phyloP scores from a whole-genome alignment of 2,797 vertebrate genomes.

The Alectoris magna region DNA sequence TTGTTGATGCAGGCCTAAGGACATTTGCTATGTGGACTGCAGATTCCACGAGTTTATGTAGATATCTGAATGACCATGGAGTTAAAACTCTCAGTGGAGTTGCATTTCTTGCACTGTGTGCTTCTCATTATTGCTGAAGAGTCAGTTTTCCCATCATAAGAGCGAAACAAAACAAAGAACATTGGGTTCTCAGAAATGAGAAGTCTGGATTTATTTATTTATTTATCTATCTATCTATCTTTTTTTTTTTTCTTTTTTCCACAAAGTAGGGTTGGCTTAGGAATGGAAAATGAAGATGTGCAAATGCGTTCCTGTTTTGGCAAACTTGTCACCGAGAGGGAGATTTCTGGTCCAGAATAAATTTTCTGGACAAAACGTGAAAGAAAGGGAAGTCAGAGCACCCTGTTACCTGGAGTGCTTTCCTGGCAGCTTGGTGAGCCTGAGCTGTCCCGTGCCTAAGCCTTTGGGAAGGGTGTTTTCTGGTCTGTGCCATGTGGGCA shows the following conservation, averaged over 20 bases:
- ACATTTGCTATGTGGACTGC: not conserved
- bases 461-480: not conserved
- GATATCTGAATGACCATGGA: not conserved
- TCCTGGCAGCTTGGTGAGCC: not conserved
- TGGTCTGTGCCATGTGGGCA: not conserved
- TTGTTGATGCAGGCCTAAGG: not conserved
- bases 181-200: not conserved
- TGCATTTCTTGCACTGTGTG: not conserved
- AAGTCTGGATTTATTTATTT: not conserved
- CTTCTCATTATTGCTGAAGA: not conserved
- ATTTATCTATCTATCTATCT: not conserved
- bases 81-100: not conserved
- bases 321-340: not conserved
- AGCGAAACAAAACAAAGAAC: not conserved
- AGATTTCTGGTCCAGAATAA: not conserved
- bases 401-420: not conserved
- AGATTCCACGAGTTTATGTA: not conserved
- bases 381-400: not conserved
- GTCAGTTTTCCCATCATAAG: not conserved
- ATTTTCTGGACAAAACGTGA: not conserved
- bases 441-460: not conserved
- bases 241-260: not conserved
- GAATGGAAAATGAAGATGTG: not conserved
- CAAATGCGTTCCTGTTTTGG: not conserved
- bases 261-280: not conserved